Conservation (phyloP, 2,797 vertebrate genomes). For the Alosa sapidissima region DNA sequence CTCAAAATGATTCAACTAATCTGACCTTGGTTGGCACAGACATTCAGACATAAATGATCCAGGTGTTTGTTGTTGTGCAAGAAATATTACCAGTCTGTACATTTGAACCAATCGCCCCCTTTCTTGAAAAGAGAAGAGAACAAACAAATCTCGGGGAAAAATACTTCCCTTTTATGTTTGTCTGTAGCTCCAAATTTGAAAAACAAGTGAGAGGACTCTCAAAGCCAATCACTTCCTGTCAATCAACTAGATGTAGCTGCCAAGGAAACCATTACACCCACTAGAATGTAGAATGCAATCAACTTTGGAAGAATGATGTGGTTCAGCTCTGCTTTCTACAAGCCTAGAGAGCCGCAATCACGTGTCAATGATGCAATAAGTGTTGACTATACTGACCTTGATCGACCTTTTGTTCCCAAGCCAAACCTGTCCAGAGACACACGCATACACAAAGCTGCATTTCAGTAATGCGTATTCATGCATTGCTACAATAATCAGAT, state of each 20-base stretch:
- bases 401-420: background rate
- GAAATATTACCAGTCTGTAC: background rate
- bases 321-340: background rate
- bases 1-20: background rate
- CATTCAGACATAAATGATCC: background rate
- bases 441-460: background rate
- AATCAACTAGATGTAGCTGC: background rate
- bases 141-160: background rate
- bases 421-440: background rate
- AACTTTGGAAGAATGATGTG: background rate
- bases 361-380: background rate
- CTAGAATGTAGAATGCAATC: constrained; percentile 11
- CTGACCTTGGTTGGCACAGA: background rate
- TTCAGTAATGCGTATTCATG: background rate
- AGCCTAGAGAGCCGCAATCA: background rate
- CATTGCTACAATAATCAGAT: background rate
- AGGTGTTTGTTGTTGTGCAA: background rate
- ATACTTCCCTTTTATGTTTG: background rate
- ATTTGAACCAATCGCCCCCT: background rate
- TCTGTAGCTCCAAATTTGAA: background rate
- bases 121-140: background rate
- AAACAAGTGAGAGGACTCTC: constrained; percentile 11
- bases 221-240: constrained; percentile 1
- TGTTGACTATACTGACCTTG: background rate
- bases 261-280: constrained; percentile 8